Evolutionary conservation across 2,888 invertebrate species (phyloP).

Genomic region (Phorcus lineatus): DNA sequence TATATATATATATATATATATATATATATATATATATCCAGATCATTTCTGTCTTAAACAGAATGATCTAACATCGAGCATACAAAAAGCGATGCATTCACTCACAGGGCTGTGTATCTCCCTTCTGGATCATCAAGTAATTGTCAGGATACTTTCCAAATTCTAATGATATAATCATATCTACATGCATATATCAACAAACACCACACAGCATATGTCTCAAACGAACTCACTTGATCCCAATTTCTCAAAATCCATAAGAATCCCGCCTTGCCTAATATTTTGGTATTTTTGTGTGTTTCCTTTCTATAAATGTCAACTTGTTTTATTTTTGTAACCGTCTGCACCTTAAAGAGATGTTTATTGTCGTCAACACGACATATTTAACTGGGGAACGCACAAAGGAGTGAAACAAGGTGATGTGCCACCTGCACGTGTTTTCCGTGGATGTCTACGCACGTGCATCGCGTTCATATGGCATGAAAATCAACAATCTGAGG

Average conservation of each 20-base stretch:
- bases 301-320: background rate
- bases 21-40: no score
- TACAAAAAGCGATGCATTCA: no score
- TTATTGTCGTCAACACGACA: background rate
- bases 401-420: background rate
- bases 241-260: no score
- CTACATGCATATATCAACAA: background rate
- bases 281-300: no score
- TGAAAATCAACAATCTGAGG: constrained; percentile 3
- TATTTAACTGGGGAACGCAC: background rate
- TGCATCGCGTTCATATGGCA: background rate
- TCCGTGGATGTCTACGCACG: background rate
- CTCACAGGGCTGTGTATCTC: no score
- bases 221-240: no score
- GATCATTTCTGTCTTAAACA: no score
- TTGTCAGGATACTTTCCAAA: no score
- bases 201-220: background rate
- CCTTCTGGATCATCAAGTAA: no score
- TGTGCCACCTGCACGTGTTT: background rate
- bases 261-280: no score
- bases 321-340: constrained; percentile 5
- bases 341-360: constrained; percentile 4
- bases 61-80: no score
- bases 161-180: background rate
- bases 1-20: no score